Conservation (phyloP, 1,140 invertebrate species). For the Drosophila kikkawai region DNA sequence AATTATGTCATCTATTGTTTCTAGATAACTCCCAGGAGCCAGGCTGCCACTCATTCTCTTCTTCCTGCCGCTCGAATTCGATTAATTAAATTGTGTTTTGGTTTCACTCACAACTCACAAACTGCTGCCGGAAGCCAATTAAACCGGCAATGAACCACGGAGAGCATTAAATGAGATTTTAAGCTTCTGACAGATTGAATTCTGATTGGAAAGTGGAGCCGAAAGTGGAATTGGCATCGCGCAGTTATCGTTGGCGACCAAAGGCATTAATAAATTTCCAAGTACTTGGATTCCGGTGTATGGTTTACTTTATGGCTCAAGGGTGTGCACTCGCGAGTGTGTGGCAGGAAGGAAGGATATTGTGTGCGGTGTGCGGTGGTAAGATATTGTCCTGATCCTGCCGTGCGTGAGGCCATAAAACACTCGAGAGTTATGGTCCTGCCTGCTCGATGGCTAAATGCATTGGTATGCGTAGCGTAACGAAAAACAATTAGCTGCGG, state of each 20-base stretch:
- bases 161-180: conserved; percentile 58
- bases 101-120: conserved; percentile 22
- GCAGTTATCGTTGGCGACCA: conserved; percentile 31
- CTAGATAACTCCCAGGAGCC: conserved; percentile 42
- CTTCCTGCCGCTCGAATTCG: conserved; percentile 35
- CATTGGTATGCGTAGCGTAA: conserved; percentile 81
- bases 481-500: conserved; percentile 82
- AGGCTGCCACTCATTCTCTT: conserved; percentile 4
- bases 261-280: conserved; percentile 74
- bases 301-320: conserved; percentile 74
- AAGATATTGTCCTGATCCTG: conserved; percentile 80
- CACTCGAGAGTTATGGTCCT: conserved; percentile 77
- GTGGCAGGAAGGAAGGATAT: background rate
- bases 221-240: conserved; percentile 36
- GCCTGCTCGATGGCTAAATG: conserved; percentile 66
- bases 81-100: conserved; percentile 72
- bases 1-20: conserved; percentile 53
- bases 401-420: conserved; percentile 79
- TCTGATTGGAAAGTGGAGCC: conserved; percentile 36
- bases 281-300: conserved; percentile 62
- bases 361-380: conserved; percentile 40
- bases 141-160: conserved; percentile 56
- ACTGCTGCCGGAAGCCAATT: conserved; percentile 48
- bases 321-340: conserved; percentile 32
- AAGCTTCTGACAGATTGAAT: conserved; percentile 46